Evolutionary conservation across 2,888 invertebrate genomes (phyloP), one percentile per base, ranked within the genome.

Genomic region (Kryphioiulus occultus): DNA sequence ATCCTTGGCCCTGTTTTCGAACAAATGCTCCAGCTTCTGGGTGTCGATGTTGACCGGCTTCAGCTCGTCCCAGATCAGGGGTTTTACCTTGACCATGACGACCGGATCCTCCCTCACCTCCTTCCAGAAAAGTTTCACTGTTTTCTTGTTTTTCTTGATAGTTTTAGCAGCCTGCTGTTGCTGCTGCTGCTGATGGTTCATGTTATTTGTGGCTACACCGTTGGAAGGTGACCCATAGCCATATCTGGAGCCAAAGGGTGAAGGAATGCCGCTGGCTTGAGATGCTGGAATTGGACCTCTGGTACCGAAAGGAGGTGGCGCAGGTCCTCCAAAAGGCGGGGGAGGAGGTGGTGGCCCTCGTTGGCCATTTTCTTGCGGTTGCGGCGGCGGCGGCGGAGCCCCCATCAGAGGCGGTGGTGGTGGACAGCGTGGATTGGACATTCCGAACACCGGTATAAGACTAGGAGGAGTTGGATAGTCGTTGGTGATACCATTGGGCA

Each of bases 91-190:
- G 19, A 90, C 89, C 35, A 89, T 87, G 32, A 90, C 85, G 59
- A 89, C 88, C 3, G 90, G 90, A 84, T 92, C 91, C 17, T 89
- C 90, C 86, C 92, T 91, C 0, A 93, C 92, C 92, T 99, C 98
- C 91, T 96, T 96, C 99, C 99, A 99, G 92, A 99, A 99, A 87
- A 99, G 93, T 92, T 98, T 98, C 19, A 99, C 96, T 35, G 99
- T 99, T 92, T 99, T 98, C 93, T 98, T 98, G 91, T 95, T 97
- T 88, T 90, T 90, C 87, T 91, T 90, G 35, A 90, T 90, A 88
- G 92, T 91, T 87, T 90, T 89, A 78, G 85, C 78, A 89, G 91
- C 90, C 15, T 91, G 91, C 35, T 35, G 35, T 35, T 35, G 35
- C 35, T 89, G 85, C 44, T 85, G 85, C 19, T 39, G 26, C 2